Base-by-base conservation (phyloP, 2,797 vertebrate genomes). In the Lindbergichthys nudifrons region DNA sequence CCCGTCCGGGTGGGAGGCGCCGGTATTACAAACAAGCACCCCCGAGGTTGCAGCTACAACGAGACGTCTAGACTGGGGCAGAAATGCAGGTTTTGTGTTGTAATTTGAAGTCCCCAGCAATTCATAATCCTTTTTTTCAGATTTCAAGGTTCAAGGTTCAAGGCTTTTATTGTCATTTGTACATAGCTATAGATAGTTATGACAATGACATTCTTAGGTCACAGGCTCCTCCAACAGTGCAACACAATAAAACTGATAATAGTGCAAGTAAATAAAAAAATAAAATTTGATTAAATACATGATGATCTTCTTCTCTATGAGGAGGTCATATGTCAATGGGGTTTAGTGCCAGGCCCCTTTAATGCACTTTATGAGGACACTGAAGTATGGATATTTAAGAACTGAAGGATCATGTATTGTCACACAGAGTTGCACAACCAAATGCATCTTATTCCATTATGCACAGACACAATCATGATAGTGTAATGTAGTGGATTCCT, bases 1-100 rank as follows among this genome's bases (percentile, higher is more conserved):
- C 0, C 86, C 83, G 80, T 83, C 79, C 77, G 54, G 2, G 43
- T 54, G 79, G 79, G 80, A 86, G 79, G 71, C 21, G 80, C 89
- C 56, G 65, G 64, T 53, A 0, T 13, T 6, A 15, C 70, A 75
- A 81, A 82, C 70, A n/a, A 85, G 48, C 54, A 58, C 10, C 65
- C 54, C 80, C 13, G 39, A 70, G 42, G 18, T 6, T 56, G 47
- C 61, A 21, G 41, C 70, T 26, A 0, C 58, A 54, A 1, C 23
- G 50, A 75, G 72, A 67, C 81, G 82, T 78, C 69, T 73, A 65
- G 72, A 75, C 78, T 2, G n/a, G 53, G 1, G 19, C 12, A 3
- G 7, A 47, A 54, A 32, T 21, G 26, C 11, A 10, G 3, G 15
- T 13, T 14, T 32, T 14, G 14, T 0, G 4, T 47, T 3, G 2